Percentiles rank a stretch among this genome's conserved stretches.
Evolutionary conservation across 2,888 invertebrate genomes (phyloP).

Genomic region (Leucophenga maculata): DNA sequence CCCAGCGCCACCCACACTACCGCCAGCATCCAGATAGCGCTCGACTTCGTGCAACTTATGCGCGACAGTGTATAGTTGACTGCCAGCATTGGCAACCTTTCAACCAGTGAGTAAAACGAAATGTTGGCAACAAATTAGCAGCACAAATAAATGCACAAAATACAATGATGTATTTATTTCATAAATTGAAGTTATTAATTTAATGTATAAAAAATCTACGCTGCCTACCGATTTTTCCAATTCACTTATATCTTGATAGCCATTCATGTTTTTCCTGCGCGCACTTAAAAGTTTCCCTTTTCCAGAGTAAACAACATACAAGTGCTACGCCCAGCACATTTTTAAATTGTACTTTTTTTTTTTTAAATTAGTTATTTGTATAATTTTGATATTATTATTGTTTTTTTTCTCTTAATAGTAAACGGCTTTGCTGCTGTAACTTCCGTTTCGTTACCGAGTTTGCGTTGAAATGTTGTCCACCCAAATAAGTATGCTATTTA

Average conservation of each 20-base stretch:
- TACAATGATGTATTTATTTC: background rate
- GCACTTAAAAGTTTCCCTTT: background rate
- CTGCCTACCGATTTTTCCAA: constrained; percentile 66
- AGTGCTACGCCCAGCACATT: background rate
- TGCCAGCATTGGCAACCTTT: constrained; percentile 83
- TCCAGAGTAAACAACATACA: background rate
- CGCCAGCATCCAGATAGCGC: constrained; percentile 70
- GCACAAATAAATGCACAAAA: background rate
- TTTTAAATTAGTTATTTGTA: constrained; percentile 20
- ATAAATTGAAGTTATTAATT: background rate
- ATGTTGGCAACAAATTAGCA: too few relatives aligned
- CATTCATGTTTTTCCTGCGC: constrained; percentile 44
- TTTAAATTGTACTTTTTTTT: constrained; percentile 2
- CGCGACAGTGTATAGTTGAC: constrained; percentile 81
- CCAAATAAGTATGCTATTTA: constrained; percentile 52
- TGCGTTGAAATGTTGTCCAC: constrained; percentile 31
- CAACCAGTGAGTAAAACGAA: constrained; percentile 15
- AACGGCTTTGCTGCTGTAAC: background rate
- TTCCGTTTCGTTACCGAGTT: constrained; percentile 37
- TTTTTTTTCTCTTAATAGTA: constrained; percentile 33
- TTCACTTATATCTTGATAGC: constrained; percentile 66
- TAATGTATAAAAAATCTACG: background rate
- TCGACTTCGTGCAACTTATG: constrained; percentile 83
- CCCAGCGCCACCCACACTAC: constrained; percentile 25
- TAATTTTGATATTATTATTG: constrained; percentile 2